Percentiles rank a stretch among this genome's conserved stretches.
Evolutionary conservation across 2,888 invertebrate species (phyloP).

Genomic region (Brachyptera putata): DNA sequence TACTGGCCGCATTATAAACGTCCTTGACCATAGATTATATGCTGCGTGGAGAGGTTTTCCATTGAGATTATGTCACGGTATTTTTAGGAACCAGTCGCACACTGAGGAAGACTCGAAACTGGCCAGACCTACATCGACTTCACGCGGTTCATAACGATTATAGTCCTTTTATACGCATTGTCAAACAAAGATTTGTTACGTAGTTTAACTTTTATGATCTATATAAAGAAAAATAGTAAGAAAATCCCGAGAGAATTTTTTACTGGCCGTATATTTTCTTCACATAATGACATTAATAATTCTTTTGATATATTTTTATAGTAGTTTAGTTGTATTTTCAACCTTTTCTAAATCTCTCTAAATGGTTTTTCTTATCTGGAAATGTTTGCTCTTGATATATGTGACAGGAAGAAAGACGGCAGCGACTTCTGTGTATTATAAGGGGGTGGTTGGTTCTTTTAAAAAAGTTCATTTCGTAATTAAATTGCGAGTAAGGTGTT

Average conservation of each 20-base stretch:
- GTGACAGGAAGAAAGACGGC: slow-evolving; percentile 4
- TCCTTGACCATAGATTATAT: neutral
- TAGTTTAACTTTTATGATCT: neutral
- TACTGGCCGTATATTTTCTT: too few species aligned
- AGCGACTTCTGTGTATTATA: too few species aligned
- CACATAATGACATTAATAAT: too few species aligned
- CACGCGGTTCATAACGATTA: too few species aligned
- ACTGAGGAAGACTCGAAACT: too few species aligned
- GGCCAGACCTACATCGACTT: too few species aligned
- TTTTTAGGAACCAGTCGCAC: too few species aligned
- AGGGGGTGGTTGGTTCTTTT: too few species aligned
- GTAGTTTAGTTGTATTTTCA: slow-evolving; percentile 10
- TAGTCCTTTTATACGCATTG: too few species aligned
- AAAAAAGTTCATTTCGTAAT: too few species aligned
- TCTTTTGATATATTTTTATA: slow-evolving; percentile 11
- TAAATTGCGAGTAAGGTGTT: too few species aligned
- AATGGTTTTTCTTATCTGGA: slow-evolving; percentile 21
- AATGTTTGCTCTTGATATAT: slow-evolving; percentile 12
- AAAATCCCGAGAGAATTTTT: neutral
- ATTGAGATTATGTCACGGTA: neutral
- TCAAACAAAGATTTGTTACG: neutral
- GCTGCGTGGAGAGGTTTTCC: neutral
- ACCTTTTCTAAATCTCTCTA: slow-evolving; percentile 20
- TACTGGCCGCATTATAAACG: neutral
- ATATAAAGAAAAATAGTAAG: neutral